phyloP scores from a whole-genome alignment of 2,888 invertebrate species.

The Alentia gelatinosa region DNA sequence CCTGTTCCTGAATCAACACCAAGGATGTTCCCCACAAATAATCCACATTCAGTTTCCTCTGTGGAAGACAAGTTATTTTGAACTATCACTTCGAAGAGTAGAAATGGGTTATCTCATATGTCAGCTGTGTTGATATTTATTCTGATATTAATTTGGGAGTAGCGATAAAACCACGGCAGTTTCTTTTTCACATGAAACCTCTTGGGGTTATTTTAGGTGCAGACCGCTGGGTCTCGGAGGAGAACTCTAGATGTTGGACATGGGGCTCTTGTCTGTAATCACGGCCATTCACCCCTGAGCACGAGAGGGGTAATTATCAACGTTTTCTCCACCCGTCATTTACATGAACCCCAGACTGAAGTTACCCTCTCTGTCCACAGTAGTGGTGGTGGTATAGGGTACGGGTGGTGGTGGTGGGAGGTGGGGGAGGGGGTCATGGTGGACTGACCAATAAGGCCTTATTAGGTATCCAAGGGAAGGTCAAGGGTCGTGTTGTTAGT shows the following conservation, averaged over 20 bases:
- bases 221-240: background rate
- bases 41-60: no score
- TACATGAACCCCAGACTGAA: background rate
- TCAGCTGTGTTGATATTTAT: background rate
- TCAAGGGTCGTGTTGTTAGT: background rate
- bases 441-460: no score
- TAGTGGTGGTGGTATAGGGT: background rate
- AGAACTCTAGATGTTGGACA: background rate
- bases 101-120: no score
- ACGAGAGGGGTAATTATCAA: background rate
- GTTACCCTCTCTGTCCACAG: background rate
- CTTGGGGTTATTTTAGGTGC: no score
- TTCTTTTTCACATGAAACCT: no score
- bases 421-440: background rate
- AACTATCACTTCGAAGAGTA: no score
- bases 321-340: background rate
- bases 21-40: no score
- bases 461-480: no score
- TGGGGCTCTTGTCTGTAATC: no score
- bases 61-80: no score
- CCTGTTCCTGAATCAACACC: no score
- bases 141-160: background rate
- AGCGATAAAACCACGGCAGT: no score
- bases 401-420: background rate
- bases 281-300: background rate